phyloP scores from a whole-genome alignment of 1,140 invertebrate species.

The Lepidurus arcticus region DNA sequence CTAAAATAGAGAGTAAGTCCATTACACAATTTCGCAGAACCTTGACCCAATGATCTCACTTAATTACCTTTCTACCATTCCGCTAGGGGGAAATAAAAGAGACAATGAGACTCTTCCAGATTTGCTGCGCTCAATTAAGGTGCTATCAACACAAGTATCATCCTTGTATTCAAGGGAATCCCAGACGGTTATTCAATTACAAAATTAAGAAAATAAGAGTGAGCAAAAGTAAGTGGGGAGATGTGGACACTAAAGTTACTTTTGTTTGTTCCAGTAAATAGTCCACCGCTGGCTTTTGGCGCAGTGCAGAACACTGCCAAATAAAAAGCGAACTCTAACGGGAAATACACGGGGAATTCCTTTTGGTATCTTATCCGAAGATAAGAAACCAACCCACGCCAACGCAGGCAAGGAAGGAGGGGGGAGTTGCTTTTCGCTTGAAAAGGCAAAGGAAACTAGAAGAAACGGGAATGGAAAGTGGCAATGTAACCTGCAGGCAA shows the following conservation, averaged over 20 bases:
- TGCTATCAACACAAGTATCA: too few relatives aligned
- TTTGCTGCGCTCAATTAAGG: too few relatives aligned
- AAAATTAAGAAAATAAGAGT: background rate
- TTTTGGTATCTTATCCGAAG: background rate
- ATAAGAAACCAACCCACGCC: background rate
- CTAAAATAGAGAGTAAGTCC: background rate
- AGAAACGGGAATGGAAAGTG: constrained; percentile 15
- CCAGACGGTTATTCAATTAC: background rate
- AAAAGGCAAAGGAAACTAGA: background rate
- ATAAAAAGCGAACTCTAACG: constrained; percentile 15
- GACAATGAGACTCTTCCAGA: too few relatives aligned
- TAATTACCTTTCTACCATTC: background rate
- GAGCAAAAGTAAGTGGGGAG: background rate
- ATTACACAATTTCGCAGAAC: background rate
- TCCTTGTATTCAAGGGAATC: background rate
- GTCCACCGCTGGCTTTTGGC: background rate
- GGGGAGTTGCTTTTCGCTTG: too few relatives aligned
- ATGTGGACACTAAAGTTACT: background rate
- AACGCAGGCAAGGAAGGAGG: background rate
- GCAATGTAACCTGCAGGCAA: background rate
- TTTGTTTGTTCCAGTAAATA: background rate
- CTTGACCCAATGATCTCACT: background rate
- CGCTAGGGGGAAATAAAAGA: background rate
- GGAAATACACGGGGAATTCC: background rate
- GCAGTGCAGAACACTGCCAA: background rate